These are phyloP conservation scores for Xerus inauris DNA, from an alignment of 2,113 vertebrate genomes.

Conservation along the genomic window DNA sequence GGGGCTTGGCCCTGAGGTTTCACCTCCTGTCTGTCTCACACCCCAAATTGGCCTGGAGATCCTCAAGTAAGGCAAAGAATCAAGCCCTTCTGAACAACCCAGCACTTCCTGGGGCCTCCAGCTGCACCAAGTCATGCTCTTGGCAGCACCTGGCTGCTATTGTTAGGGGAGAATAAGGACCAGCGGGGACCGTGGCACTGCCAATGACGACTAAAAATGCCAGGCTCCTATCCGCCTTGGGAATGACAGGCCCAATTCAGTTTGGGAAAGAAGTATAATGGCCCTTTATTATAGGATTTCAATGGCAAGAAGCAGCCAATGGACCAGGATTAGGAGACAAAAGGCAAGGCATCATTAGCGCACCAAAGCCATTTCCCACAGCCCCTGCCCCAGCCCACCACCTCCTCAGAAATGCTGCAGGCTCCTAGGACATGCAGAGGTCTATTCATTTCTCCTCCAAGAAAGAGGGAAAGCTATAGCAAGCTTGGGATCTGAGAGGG, in stretches of 20 bases:
- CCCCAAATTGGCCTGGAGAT: not conserved
- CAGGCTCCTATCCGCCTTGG: not conserved
- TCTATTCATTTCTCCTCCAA: not conserved
- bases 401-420: not conserved
- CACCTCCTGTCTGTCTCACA: too few species aligned
- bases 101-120: not conserved
- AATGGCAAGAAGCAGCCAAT: not conserved
- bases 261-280: not conserved
- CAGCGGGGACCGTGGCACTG: not conserved
- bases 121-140: not conserved
- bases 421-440: accelerated
- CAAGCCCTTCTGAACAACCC: not conserved
- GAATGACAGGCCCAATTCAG: not conserved
- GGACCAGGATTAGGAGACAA: slow-evolving; percentile 27
- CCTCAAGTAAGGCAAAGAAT: not conserved
- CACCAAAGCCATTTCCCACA: not conserved
- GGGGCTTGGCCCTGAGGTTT: too few species aligned
- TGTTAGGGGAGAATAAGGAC: not conserved
- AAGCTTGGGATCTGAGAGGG: not conserved
- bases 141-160: not conserved
- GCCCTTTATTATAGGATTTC: slow-evolving; percentile 44
- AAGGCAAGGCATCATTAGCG: not conserved
- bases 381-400: too few species aligned
- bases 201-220: not conserved
- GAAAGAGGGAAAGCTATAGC: not conserved